Evolutionary conservation across 2,888 invertebrate genomes (phyloP).

Genomic region (Nephrotoma guestfalica): DNA sequence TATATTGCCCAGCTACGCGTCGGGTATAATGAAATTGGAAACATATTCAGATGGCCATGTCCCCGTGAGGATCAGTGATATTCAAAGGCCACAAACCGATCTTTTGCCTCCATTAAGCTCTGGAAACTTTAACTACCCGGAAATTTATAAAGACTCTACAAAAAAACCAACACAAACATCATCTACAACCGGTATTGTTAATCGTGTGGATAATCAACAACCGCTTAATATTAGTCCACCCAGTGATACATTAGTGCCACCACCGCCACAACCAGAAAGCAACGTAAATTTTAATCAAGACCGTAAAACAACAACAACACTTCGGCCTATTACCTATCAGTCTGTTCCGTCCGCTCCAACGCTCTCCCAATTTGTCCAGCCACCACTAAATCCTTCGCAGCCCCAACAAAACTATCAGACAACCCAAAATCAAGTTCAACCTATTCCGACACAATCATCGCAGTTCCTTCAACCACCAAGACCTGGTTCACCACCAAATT

Average conservation of each 20-base stretch:
- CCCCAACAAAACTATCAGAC: neutral
- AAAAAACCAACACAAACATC: neutral
- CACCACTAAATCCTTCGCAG: neutral
- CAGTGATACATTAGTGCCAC: neutral
- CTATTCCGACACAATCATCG: neutral
- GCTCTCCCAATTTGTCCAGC: neutral
- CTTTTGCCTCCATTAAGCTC: slow-evolving; percentile 3
- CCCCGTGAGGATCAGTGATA: slow-evolving; percentile 43
- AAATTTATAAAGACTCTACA: neutral
- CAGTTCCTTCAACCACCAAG: neutral
- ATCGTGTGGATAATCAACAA: neutral
- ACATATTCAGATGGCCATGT: slow-evolving; percentile 47
- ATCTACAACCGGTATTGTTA: neutral
- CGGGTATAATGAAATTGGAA: slow-evolving; percentile 30
- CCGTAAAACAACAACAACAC: neutral
- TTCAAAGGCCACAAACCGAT: neutral
- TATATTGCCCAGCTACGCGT: slow-evolving; percentile 31
- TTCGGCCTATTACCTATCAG: neutral
- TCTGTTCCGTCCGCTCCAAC: neutral
- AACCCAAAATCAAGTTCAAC: neutral
- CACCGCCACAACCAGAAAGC: neutral
- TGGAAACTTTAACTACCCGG: neutral
- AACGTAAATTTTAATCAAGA: neutral
- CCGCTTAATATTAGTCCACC: neutral
- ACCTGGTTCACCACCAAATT: neutral